These are phyloP conservation scores for Musca domestica DNA, from an alignment of 1,140 invertebrate genomes.

Conservation along the genomic window DNA sequence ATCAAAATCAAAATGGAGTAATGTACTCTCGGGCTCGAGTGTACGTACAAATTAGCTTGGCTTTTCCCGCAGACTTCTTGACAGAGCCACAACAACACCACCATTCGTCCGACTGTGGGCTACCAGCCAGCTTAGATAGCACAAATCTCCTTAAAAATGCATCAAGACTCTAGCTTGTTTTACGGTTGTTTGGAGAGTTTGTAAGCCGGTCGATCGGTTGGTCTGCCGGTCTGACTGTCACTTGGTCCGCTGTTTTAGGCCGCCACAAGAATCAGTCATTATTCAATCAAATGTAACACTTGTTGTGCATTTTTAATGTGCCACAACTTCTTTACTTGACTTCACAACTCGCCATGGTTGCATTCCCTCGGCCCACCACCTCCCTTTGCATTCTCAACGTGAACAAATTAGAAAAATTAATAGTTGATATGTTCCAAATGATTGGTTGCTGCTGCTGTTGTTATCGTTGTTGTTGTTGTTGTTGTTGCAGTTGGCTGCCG, in stretches of 20 bases:
- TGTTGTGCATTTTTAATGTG: slow-evolving; percentile 11
- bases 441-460: no score
- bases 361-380: background rate
- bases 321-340: no score
- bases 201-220: background rate
- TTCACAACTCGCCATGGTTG: background rate
- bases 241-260: background rate
- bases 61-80: no score
- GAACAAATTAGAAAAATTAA: slow-evolving; percentile 20
- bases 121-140: no score
- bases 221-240: background rate
- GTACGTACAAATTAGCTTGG: no score
- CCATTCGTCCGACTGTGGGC: no score
- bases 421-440: background rate
- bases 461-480: no score
- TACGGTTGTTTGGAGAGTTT: background rate
- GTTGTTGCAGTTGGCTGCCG: no score
- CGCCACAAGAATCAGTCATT: slow-evolving; percentile 10
- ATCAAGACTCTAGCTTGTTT: background rate
- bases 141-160: no score
- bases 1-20: slow-evolving; percentile 19
- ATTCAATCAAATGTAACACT: slow-evolving; percentile 21
- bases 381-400: background rate
- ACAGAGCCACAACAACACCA: no score
- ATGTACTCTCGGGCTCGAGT: background rate